Evolutionary conservation across 2,888 invertebrate species (phyloP).

Genomic region (Alcis repandata): DNA sequence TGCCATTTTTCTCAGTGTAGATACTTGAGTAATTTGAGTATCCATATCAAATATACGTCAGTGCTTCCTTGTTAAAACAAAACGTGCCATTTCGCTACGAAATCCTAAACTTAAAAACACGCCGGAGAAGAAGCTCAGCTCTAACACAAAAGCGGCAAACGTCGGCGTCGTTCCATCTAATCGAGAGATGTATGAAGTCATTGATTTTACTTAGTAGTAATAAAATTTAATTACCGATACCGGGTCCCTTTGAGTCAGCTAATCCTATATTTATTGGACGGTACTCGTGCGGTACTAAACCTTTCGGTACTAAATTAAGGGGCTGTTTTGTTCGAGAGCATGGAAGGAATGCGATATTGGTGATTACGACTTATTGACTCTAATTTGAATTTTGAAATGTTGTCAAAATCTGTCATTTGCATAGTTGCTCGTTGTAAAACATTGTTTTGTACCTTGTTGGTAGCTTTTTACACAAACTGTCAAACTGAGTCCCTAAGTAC

Average conservation of each 20-base stretch:
- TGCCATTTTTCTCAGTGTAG: too few species aligned
- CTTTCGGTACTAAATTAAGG: conserved; percentile 60
- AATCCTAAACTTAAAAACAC: background rate
- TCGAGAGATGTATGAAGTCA: conserved; percentile 59
- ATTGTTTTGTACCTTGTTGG: too few species aligned
- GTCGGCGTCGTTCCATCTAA: conserved; percentile 41
- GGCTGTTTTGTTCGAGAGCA: conserved; percentile 48
- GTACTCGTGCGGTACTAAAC: conserved; percentile 53
- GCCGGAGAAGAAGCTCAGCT: conserved; percentile 2
- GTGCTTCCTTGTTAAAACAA: too few species aligned
- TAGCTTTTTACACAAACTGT: too few species aligned
- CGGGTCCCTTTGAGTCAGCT: conserved; percentile 57
- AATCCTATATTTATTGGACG: conserved; percentile 74
- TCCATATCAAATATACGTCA: too few species aligned
- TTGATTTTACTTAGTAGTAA: conserved; percentile 70
- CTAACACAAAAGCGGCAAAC: conserved; percentile 26
- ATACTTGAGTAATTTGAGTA: too few species aligned
- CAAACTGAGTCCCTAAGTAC: too few species aligned
- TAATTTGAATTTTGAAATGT: too few species aligned
- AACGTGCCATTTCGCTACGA: too few species aligned
- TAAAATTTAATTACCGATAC: conserved; percentile 73
- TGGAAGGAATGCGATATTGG: conserved; percentile 20
- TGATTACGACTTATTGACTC: conserved; percentile 6
- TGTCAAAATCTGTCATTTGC: too few species aligned
- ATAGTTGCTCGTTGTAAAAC: too few species aligned